A percentile compares a stretch with the other conserved stretches of the same genome.
Conservation (phyloP, 2,797 vertebrate genomes). For the Lophotriccus pileatus region DNA sequence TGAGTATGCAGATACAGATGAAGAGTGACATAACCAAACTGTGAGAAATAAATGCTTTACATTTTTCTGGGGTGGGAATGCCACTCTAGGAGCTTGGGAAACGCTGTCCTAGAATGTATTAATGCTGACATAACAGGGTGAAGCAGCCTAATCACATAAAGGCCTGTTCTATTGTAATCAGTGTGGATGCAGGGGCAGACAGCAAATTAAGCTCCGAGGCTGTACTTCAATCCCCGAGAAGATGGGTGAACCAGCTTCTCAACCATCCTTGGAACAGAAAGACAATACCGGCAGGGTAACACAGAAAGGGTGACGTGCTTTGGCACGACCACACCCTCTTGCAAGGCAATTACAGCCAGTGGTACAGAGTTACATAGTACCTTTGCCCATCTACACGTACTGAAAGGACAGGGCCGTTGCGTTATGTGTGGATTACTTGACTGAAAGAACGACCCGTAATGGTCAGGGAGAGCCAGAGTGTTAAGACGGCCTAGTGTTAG, state of each 20-base stretch:
- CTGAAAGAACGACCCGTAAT: not conserved
- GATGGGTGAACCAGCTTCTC: not conserved
- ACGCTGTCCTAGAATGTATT: not conserved
- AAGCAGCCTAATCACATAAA: not conserved
- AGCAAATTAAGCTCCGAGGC: not conserved
- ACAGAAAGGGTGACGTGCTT: not conserved
- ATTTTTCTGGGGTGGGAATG: not conserved
- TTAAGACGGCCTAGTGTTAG: not conserved
- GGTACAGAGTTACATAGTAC: not conserved
- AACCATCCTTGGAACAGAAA: not conserved
- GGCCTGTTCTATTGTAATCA: not conserved
- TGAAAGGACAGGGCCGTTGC: not conserved
- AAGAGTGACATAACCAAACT: not conserved
- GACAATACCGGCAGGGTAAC: not conserved
- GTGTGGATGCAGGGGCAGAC: not conserved
- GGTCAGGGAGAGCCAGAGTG: not conserved
- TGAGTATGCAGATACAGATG: not conserved
- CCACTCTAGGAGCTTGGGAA: not conserved
- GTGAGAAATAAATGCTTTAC: not conserved
- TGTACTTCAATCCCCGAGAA: not conserved
- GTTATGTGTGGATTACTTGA: fast-evolving
- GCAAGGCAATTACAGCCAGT: not conserved
- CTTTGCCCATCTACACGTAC: not conserved
- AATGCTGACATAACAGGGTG: not conserved
- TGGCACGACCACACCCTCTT: constrained; percentile 30